phyloP scores from a whole-genome alignment of 2,113 vertebrate species.

The Steatornis caripensis region DNA sequence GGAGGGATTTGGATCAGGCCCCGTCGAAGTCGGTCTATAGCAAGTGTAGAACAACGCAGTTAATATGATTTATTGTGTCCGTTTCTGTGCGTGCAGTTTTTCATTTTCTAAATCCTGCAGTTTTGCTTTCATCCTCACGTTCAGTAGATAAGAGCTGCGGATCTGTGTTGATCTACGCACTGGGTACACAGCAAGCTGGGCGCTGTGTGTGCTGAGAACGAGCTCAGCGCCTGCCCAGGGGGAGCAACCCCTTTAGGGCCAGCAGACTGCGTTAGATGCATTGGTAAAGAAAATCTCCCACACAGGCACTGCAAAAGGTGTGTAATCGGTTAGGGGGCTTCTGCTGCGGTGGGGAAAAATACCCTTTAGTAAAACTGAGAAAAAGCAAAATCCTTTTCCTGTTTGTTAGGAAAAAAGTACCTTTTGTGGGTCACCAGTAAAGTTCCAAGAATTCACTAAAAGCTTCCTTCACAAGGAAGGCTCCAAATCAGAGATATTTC shows the following conservation, averaged over 20 bases:
- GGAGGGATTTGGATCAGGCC: conserved; percentile 42
- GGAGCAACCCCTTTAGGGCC: not conserved
- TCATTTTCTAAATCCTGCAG: conserved; percentile 52
- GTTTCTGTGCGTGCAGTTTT: conserved; percentile 45
- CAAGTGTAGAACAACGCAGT: conserved; percentile 48
- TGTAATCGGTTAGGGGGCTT: not conserved
- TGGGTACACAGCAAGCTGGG: not conserved
- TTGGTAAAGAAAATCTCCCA: not conserved
- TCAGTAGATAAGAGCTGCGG: conserved; percentile 51
- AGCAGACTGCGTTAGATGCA: not conserved
- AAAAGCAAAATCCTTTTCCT: not conserved
- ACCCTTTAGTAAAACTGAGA: conserved; percentile 33
- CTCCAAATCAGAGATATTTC: conserved; percentile 36
- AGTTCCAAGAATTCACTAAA: conserved; percentile 36
- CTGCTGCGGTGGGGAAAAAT: not conserved
- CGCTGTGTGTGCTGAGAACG: not conserved
- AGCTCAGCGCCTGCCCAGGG: not conserved
- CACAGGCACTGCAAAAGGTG: not conserved
- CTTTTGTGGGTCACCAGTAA: not conserved
- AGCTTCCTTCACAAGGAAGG: conserved; percentile 41
- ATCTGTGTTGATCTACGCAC: conserved; percentile 29
- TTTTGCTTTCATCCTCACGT: conserved; percentile 59
- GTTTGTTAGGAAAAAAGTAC: not conserved
- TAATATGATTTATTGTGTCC: conserved; percentile 63
- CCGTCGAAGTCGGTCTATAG: conserved; percentile 46